A percentile compares a stretch with the other conserved stretches of the same genome.
phyloP scores from a whole-genome alignment of 2,113 vertebrate species.

The Procavia capensis region DNA sequence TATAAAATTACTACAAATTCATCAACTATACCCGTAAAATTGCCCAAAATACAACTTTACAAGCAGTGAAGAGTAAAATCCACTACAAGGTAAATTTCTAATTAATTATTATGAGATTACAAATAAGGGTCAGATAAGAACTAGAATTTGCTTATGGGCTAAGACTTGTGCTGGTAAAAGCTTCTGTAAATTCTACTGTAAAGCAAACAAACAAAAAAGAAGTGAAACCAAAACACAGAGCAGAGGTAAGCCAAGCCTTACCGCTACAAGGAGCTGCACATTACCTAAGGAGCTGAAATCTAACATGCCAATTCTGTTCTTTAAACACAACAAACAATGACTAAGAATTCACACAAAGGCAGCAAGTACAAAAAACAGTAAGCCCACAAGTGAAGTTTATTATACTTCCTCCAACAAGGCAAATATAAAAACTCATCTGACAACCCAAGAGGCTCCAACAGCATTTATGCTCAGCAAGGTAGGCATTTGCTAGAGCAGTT shows the following conservation, averaged over 20 bases:
- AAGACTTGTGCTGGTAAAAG: slow-evolving; percentile 3
- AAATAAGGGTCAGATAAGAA: slow-evolving; percentile 30
- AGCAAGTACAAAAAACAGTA: background rate
- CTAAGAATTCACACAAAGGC: slow-evolving; percentile 51
- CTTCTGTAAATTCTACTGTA: slow-evolving; percentile 16
- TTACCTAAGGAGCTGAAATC: slow-evolving; percentile 33
- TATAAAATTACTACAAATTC: slow-evolving; percentile 41
- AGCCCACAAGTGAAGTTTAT: background rate
- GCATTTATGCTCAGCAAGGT: background rate
- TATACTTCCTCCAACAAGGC: background rate
- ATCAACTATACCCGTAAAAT: slow-evolving; percentile 15
- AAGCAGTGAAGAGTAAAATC: background rate
- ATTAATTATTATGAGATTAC: slow-evolving; percentile 31
- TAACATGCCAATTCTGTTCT: slow-evolving; percentile 49
- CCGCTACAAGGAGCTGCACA: slow-evolving; percentile 36
- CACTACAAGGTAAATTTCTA: slow-evolving; percentile 38
- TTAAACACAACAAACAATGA: slow-evolving; percentile 63
- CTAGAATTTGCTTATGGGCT: background rate
- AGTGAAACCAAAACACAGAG: slow-evolving; percentile 51
- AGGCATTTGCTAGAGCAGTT: background rate
- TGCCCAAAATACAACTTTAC: background rate
- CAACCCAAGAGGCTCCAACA: background rate
- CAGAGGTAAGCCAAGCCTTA: slow-evolving; percentile 33
- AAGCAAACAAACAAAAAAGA: slow-evolving; percentile 18
- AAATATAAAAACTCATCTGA: background rate